Evolutionary conservation across 1,140 invertebrate species (phyloP), one percentile per base, ranked within the genome.

Genomic region (Listronotus bonariensis): DNA sequence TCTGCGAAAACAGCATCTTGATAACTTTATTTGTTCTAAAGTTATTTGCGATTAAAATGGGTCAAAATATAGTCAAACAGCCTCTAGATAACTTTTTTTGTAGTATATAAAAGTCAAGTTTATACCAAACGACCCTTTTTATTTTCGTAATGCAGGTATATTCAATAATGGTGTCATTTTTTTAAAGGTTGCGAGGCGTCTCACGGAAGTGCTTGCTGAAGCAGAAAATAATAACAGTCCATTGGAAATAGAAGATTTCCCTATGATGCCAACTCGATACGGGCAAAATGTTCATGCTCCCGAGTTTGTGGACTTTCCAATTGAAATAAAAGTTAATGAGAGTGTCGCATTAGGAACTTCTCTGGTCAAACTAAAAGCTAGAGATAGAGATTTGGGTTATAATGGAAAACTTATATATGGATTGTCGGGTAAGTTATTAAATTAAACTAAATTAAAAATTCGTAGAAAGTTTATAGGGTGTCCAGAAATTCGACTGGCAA

Each of bases 341-440:
- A 95, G 92, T 0, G 85, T 89, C 7, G 84, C 88, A 6, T 79
- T 96, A 0, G 93, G 93, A 0, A 90, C 88, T 0, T 84, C 85
- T 0, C 80, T 96, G 1, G 83, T 89, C 0, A 84, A 83, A 45
- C 81, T 98, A n/a, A 83, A 81, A 45, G 94, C 92, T 0, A 80
- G 86, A 14, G 96, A 98, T 78, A 81, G 90, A 17, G 94, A 97
- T 76, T 81, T 91, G 7, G 95, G 95, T 1, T 98, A 95, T 78
- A 95, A 97, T 76, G 95, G 95, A 0, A 88, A 93, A 75, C 78
- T 98, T 0, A 86, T 93, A 1, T 97, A 88, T 75, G 92, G 91
- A 0, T 93, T 98, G 46, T 89, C 90, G 0, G 86, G 61, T 64
- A 45, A 62, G 40, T 14, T 20, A 41, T 20, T 55, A 14, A 42